Evolutionary conservation across 35 echinoderm and acorn worm species (phyloP).

Genomic region (Heliocidaris erythrogramma): DNA sequence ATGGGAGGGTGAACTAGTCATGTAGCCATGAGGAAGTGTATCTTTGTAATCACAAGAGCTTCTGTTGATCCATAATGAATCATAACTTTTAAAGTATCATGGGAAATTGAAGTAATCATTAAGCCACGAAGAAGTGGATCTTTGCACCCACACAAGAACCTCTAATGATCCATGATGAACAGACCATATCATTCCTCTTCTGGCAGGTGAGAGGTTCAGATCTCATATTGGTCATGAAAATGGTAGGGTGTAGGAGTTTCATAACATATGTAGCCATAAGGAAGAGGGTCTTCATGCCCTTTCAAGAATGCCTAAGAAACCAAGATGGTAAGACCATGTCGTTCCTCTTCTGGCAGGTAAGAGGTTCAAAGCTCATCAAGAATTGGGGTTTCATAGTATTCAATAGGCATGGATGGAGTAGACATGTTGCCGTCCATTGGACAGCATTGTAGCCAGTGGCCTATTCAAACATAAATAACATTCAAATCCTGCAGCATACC

Average conservation of each 20-base stretch:
- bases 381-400: no score
- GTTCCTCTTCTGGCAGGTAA: constrained; percentile 94
- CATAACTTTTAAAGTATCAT: not conserved
- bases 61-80: not conserved
- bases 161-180: constrained; percentile 86
- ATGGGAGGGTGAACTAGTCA: not conserved
- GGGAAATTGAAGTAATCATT: no score
- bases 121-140: constrained; percentile 79
- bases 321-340: constrained; percentile 90
- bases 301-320: constrained; percentile 81
- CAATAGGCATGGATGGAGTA: no score
- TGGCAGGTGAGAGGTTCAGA: constrained; percentile 75
- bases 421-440: no score
- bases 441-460: no score
- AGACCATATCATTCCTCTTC: constrained; percentile 87
- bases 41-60: not conserved
- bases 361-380: not conserved
- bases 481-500: no score
- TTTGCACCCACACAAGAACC: constrained; percentile 82
- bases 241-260: not conserved
- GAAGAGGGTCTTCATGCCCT: constrained; percentile 86
- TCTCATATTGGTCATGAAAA: not conserved
- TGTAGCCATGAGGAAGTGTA: not conserved
- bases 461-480: no score
- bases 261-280: not conserved